Conservation (phyloP, 2,888 invertebrate species). For the Chymomyza fuscimana region DNA sequence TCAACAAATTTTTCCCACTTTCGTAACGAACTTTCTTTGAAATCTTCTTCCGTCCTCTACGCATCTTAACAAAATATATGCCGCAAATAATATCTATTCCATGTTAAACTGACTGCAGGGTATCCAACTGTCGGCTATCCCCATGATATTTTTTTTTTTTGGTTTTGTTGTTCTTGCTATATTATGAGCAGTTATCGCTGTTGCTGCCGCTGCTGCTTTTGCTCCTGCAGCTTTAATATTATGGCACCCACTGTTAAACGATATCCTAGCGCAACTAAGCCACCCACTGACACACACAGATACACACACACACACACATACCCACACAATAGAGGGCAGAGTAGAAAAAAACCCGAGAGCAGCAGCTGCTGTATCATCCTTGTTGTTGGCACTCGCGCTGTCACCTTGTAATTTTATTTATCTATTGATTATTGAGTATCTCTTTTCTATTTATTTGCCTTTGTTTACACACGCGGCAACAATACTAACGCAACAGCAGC, state of each 20-base stretch:
- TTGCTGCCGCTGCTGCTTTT: constrained; percentile 28
- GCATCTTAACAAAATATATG: no score
- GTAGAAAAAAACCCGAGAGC: neutral
- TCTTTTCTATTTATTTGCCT: constrained; percentile 67
- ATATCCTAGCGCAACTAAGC: constrained; percentile 13
- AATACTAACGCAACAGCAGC: constrained; percentile 28
- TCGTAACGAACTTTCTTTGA: no score
- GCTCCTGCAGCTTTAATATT: constrained; percentile 61
- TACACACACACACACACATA: neutral
- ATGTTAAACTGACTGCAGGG: no score
- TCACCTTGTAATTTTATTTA: constrained; percentile 53
- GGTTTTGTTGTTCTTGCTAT: constrained; percentile 42
- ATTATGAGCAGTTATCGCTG: constrained; percentile 69
- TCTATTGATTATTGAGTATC: constrained; percentile 78
- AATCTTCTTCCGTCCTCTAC: no score
- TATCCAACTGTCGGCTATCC: no score
- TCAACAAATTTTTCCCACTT: no score
- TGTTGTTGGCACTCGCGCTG: constrained; percentile 29
- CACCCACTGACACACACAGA: neutral
- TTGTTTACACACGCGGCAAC: constrained; percentile 71
- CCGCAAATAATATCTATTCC: no score
- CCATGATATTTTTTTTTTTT: neutral
- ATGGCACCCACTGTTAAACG: neutral
- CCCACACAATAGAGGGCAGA: neutral
- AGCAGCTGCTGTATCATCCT: constrained; percentile 52